These are phyloP conservation scores for Drosophila kepulauana DNA, from an alignment of 1,140 invertebrate species.

Conservation along the genomic window DNA sequence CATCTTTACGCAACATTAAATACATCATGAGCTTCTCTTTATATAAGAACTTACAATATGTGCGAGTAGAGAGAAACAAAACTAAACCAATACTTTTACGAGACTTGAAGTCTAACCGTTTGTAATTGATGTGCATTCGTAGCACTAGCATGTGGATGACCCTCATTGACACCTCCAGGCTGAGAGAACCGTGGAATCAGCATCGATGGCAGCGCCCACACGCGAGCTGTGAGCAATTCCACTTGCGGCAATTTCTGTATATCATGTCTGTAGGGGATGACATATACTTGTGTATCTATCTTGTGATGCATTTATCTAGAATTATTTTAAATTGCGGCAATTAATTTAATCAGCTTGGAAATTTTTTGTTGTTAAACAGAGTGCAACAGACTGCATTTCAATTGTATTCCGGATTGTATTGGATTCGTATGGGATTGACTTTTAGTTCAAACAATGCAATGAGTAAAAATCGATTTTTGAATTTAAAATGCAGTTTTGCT, in stretches of 20 bases:
- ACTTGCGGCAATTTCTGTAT: conserved; percentile 31
- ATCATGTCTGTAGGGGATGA: conserved; percentile 20
- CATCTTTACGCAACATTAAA: conserved; percentile 49
- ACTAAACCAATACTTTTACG: background rate
- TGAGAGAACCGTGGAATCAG: conserved; percentile 19
- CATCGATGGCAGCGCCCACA: conserved; percentile 65
- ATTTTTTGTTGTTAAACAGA: conserved; percentile 46
- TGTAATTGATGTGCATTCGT: conserved; percentile 70
- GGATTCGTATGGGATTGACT: conserved; percentile 61
- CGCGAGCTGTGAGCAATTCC: conserved; percentile 43
- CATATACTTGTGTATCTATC: conserved; percentile 20
- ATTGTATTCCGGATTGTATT: conserved; percentile 52
- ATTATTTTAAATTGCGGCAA: conserved; percentile 68
- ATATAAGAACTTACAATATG: background rate
- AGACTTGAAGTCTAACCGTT: conserved; percentile 19
- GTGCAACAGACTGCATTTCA: conserved; percentile 54
- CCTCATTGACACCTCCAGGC: conserved; percentile 61
- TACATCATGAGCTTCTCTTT: conserved; percentile 10
- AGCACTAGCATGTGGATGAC: conserved; percentile 51
- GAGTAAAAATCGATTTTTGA: conserved; percentile 68
- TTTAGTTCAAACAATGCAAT: conserved; percentile 9
- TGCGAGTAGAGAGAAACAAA: conserved; percentile 1
- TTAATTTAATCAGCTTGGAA: conserved; percentile 64
- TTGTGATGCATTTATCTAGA: conserved; percentile 18
- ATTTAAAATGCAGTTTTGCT: conserved; percentile 57